Conservation (phyloP, 1,140 invertebrate species). For the Drosophila aff. region DNA sequence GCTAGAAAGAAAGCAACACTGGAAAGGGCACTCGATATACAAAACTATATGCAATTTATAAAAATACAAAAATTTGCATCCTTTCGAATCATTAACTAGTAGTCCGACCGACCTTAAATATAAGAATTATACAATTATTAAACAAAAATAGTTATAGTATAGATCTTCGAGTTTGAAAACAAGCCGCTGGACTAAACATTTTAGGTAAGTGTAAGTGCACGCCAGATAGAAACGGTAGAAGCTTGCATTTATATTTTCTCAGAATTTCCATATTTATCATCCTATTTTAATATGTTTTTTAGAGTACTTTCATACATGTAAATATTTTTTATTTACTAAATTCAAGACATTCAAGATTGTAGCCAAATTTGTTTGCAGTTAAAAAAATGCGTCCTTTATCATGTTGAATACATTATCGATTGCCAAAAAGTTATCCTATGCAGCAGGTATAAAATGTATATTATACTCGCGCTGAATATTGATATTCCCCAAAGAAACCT, state of each 20-base stretch:
- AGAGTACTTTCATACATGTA: too few relatives aligned
- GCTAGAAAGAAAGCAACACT: not conserved
- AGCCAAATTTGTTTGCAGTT: too few relatives aligned
- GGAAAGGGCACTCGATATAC: not conserved
- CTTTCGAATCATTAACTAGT: too few relatives aligned
- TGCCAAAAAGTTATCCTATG: not conserved
- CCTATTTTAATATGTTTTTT: too few relatives aligned
- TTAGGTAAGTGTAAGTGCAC: not conserved
- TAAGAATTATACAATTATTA: too few relatives aligned
- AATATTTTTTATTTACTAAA: too few relatives aligned
- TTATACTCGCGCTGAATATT: not conserved
- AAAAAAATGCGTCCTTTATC: too few relatives aligned
- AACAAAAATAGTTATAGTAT: not conserved
- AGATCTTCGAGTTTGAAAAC: not conserved
- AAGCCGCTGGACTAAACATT: not conserved
- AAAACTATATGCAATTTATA: not conserved
- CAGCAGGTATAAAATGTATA: not conserved
- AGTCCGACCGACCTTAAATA: too few relatives aligned
- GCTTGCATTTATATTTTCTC: not conserved
- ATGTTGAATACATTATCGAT: too few relatives aligned
- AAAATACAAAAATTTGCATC: not conserved
- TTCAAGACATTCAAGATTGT: too few relatives aligned
- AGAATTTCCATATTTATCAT: too few relatives aligned
- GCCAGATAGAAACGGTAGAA: not conserved
- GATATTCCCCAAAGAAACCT: not conserved